phyloP scores from a whole-genome alignment of 2,113 vertebrate genomes.

The Madoqua kirkii region DNA sequence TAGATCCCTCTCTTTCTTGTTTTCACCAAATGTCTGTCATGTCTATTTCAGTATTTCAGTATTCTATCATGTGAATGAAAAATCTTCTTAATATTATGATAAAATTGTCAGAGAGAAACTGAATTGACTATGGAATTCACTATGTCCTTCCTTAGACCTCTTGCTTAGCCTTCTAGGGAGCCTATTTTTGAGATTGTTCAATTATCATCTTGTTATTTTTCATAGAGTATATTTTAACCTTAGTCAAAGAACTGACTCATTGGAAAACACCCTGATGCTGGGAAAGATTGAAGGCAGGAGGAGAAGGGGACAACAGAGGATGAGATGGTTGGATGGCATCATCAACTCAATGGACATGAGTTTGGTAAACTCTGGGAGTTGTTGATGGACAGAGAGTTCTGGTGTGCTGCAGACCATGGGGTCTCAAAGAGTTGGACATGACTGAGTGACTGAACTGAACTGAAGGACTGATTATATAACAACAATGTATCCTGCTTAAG shows the following conservation, averaged over 20 bases:
- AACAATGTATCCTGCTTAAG: neutral
- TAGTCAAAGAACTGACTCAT: neutral
- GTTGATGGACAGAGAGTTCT: neutral
- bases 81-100: neutral
- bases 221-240: neutral
- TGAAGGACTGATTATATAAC: neutral
- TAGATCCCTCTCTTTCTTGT: neutral
- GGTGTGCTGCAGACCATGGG: rapidly evolving
- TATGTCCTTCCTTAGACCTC: neutral
- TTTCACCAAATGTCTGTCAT: neutral
- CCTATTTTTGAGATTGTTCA: rapidly evolving
- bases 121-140: neutral
- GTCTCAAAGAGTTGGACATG: neutral
- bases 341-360: neutral
- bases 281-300: neutral
- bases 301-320: neutral
- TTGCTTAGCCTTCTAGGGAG: neutral
- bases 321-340: neutral
- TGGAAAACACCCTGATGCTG: neutral
- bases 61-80: neutral
- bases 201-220: neutral
- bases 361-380: neutral
- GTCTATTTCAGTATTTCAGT: neutral
- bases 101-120: neutral
- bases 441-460: neutral